Evolutionary conservation across 1,140 invertebrate species (phyloP), one percentile per base, ranked within the genome.

Genomic region (Lethrus apterus): DNA sequence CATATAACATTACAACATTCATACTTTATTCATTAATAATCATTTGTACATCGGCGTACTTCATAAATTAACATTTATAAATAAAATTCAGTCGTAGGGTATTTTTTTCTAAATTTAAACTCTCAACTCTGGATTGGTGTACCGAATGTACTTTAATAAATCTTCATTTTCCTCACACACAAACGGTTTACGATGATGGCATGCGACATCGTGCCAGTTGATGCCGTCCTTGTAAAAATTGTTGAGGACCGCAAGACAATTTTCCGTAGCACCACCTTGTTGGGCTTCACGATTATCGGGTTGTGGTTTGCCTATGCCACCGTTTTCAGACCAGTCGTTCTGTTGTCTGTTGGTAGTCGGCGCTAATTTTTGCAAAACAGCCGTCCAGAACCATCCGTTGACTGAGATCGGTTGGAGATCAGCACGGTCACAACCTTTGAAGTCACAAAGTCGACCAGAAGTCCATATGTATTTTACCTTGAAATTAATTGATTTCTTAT

Each of bases 311-410:
- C 81, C 80, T 57, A 86, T 80, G 44, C 84, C 84, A 50, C 87
- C 87, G 44, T 70, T 83, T 55, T 79, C 77, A 2, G 85, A 88
- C 87, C 87, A 90, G 59, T 89, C 86, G 55, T 86, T 86, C 63
- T 86, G 82, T 11, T 71, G 72, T 15, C 84, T 75, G 58, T 86
- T 79, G 32, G 72, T 83, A 13, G 82, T 83, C 13, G 85, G 84
- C 1, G 84, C 80, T 48, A 89, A 65, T 63, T 87, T 88, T 63
- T 86, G 81, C 11, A 87, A 73, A 48, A 82, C 83, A 3, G 83
- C 84, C 10, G 85, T 87, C 86, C 86, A 89, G 73, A 89, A 89
- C 86, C 86, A 89, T 11, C 86, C 86, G 54, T 89, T 88, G 35
- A 86, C 67, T 20, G 79, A 72, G n/a, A 78, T 71, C 7, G 86